Evolutionary conservation across 2,113 vertebrate species (phyloP).

Genomic region (Amphiprion percula): DNA sequence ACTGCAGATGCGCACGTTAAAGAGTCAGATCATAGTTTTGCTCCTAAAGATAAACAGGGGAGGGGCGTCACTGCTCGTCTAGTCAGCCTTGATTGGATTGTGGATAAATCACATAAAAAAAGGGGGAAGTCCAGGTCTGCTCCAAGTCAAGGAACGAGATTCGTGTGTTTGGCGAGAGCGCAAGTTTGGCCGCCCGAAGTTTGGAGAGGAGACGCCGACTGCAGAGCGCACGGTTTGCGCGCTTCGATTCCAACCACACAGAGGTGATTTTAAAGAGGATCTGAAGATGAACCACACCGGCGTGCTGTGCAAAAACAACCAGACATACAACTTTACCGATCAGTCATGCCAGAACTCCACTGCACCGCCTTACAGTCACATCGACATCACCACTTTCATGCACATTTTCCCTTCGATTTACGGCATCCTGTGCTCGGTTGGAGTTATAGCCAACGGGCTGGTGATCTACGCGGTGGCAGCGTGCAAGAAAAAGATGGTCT

Average conservation of each 20-base stretch:
- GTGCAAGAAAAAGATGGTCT: slow-evolving; percentile 87
- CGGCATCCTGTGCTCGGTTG: slow-evolving; percentile 83
- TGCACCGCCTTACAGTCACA: slow-evolving; percentile 38
- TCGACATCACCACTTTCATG: slow-evolving; percentile 84
- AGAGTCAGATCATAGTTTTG: slow-evolving; percentile 37
- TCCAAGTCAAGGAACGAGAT: not conserved
- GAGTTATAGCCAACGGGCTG: slow-evolving; percentile 85
- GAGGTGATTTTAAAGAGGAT: slow-evolving; percentile 1
- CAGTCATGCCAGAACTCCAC: slow-evolving; percentile 63
- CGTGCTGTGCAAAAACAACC: slow-evolving; percentile 61
- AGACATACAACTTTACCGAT: slow-evolving; percentile 57
- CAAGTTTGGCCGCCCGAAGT: slow-evolving; percentile 33
- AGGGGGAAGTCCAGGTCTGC: not conserved
- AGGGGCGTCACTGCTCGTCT: not conserved
- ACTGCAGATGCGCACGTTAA: slow-evolving; percentile 27
- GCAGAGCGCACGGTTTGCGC: slow-evolving; percentile 33
- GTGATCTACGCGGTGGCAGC: slow-evolving; percentile 86
- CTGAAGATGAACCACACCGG: slow-evolving; percentile 80
- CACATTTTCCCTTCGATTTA: slow-evolving; percentile 86
- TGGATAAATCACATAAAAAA: not conserved
- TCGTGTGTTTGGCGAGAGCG: slow-evolving; percentile 27
- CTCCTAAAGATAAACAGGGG: slow-evolving; percentile 26
- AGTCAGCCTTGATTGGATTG: not conserved
- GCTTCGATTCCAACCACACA: not conserved
- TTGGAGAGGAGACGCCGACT: slow-evolving; percentile 42